A percentile compares a stretch with the other conserved stretches of the same genome.
These are phyloP conservation scores for Perccottus glenii DNA, from an alignment of 2,113 vertebrate genomes.

Conservation along the genomic window DNA sequence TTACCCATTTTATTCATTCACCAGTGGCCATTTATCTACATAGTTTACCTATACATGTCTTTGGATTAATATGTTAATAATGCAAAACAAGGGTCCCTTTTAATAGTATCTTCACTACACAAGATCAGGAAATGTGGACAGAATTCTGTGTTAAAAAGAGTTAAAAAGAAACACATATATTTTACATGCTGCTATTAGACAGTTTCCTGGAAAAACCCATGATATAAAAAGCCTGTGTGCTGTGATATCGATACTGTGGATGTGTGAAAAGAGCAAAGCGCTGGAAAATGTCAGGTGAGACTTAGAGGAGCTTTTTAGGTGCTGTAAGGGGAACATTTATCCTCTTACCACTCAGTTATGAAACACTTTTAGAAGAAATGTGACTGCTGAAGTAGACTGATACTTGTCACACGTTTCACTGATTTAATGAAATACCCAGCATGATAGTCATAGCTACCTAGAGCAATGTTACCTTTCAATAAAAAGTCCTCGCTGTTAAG, in stretches of 20 bases:
- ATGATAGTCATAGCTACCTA: background rate
- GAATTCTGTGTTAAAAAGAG: no score
- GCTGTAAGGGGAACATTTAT: background rate
- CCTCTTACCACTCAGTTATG: constrained; percentile 5
- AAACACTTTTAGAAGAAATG: background rate
- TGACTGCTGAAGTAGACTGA: background rate
- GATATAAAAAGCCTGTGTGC: background rate
- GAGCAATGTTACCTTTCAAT: constrained; percentile 6
- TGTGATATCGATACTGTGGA: background rate
- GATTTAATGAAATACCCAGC: constrained; percentile 16
- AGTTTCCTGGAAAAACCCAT: background rate
- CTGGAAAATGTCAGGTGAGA: background rate
- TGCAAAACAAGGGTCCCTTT: no score
- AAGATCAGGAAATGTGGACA: no score
- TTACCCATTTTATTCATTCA: no score
- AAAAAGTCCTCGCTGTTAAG: constrained; percentile 12
- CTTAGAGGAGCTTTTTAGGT: background rate
- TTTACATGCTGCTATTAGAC: background rate
- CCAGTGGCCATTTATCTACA: no score
- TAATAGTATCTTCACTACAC: no score
- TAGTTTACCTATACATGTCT: no score
- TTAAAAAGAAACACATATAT: background rate
- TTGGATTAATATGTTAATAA: no score
- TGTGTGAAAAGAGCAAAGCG: background rate
- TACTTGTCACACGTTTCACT: constrained; percentile 8